Base-by-base conservation (phyloP, 2,113 vertebrate species). In the Aythya baeri region DNA sequence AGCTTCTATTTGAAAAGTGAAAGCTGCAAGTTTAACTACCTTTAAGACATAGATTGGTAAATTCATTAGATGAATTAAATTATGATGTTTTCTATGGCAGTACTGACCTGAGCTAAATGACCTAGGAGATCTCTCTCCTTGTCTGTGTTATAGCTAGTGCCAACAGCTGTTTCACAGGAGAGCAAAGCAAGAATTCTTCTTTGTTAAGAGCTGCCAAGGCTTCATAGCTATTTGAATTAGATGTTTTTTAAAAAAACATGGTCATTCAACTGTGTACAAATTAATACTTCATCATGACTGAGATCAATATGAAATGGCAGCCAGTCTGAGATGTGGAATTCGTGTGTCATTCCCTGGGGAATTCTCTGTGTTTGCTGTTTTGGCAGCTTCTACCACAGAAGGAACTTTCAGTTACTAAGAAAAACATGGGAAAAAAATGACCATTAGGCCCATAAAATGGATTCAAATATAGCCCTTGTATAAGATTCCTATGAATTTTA, bases 261-360 rank as follows among this genome's bases (percentile, higher is more conserved):
- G 36, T 65, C 83, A 70, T 93, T 97, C 89, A 92, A 54, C 91
- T 91, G 65, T 73, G 77, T 82, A 95, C 96, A 95, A 93, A 96
- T 95, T 96, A 94, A 94, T 97, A 95, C 86, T 96, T 94, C 94
- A 92, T 93, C 86, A 89, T 87, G 87, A 62, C 89, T 79, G 77
- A 87, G 94, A 97, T 96, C 96, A 92, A 87, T 96, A 94, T 59
- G 81, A 92, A 96, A 95, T 58, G 86, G 89, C 95, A 92, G 81
- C 66, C 86, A 85, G 91, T 73, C 83, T 79, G 77, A 94, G 96
- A 95, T 84, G 78, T 82, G 86, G 93, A 96, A 97, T 92, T 87
- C 0, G 16, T 87, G 89, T 80, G 74, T 70, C 86, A 87, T 82
- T 92, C 94, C 91, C 2, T 0, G 36, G 62, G 62, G 94, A 92